Evolutionary conservation across 2,888 invertebrate genomes (phyloP).

Genomic region (Bellardia pandia): DNA sequence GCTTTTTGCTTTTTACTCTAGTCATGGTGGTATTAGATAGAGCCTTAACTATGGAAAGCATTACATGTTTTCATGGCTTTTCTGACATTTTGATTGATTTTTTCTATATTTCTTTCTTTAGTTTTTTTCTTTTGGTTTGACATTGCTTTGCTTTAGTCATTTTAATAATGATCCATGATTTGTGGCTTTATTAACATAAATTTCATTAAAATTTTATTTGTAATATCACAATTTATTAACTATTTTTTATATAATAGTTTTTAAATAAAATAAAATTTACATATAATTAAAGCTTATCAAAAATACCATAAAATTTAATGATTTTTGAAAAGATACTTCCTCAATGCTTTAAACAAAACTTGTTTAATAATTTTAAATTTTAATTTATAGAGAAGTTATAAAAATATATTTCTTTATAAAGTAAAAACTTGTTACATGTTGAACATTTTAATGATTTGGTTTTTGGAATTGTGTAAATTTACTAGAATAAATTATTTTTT

Average conservation of each 20-base stretch:
- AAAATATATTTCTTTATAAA: too few species aligned
- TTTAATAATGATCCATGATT: conserved; percentile 21
- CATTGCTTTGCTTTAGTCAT: background rate
- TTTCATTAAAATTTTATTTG: background rate
- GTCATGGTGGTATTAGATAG: conserved; percentile 42
- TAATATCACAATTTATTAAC: background rate
- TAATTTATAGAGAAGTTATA: background rate
- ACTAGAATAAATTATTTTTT: too few species aligned
- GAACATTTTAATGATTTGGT: too few species aligned
- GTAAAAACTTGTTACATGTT: too few species aligned
- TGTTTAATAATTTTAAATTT: background rate
- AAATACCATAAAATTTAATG: conserved; percentile 2
- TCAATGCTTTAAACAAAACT: background rate
- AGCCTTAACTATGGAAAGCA: conserved; percentile 50
- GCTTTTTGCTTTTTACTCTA: background rate
- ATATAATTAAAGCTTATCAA: background rate
- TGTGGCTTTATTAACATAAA: conserved; percentile 23
- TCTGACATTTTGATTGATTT: conserved; percentile 69
- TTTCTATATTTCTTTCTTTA: conserved; percentile 22
- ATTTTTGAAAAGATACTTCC: background rate
- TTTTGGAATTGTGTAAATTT: too few species aligned
- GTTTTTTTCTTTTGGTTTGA: background rate
- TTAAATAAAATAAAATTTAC: background rate
- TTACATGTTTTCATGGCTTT: conserved; percentile 61
- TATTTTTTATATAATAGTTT: background rate